phyloP scores from a whole-genome alignment of 2,113 vertebrate species.

The Mandrillus leucophaeus region DNA sequence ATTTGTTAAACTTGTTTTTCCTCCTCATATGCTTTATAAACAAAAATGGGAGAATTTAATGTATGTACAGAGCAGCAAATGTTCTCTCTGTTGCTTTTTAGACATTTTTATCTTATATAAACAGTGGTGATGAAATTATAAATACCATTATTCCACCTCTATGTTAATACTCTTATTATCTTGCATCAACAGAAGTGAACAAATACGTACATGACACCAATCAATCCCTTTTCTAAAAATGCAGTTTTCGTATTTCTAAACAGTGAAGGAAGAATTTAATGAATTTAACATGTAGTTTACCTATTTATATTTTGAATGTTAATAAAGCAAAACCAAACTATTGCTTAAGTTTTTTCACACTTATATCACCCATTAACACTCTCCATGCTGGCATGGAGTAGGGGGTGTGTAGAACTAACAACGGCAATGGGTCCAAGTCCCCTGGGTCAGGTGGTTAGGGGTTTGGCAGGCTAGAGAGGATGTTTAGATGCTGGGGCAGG shows the following conservation, averaged over 20 bases:
- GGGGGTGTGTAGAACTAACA: neutral
- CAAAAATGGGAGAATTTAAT: conserved; percentile 76
- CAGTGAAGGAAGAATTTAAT: conserved; percentile 81
- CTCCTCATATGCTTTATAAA: conserved; percentile 69
- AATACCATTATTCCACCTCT: conserved; percentile 85
- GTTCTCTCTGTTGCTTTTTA: conserved; percentile 76
- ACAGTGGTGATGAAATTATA: conserved; percentile 83
- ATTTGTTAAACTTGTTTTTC: conserved; percentile 68
- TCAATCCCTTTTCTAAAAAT: conserved; percentile 82
- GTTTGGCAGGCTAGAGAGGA: neutral
- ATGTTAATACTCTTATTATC: conserved; percentile 86
- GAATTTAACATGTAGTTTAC: conserved; percentile 84
- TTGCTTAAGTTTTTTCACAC: conserved; percentile 69
- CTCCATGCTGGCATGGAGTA: neutral
- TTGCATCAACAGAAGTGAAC: conserved; percentile 84
- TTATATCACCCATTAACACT: conserved; percentile 75
- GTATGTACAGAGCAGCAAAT: conserved; percentile 76
- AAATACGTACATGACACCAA: conserved; percentile 85
- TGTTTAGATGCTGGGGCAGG: neutral
- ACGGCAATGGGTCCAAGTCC: neutral
- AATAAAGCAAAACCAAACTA: conserved; percentile 81
- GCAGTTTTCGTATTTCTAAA: conserved; percentile 83
- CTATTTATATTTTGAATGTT: conserved; percentile 83
- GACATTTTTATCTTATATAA: conserved; percentile 84
- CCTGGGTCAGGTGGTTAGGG: neutral